Evolutionary conservation across 1,140 invertebrate species (phyloP), one percentile per base, ranked within the genome.

Genomic region (Parapsyche elsis): DNA sequence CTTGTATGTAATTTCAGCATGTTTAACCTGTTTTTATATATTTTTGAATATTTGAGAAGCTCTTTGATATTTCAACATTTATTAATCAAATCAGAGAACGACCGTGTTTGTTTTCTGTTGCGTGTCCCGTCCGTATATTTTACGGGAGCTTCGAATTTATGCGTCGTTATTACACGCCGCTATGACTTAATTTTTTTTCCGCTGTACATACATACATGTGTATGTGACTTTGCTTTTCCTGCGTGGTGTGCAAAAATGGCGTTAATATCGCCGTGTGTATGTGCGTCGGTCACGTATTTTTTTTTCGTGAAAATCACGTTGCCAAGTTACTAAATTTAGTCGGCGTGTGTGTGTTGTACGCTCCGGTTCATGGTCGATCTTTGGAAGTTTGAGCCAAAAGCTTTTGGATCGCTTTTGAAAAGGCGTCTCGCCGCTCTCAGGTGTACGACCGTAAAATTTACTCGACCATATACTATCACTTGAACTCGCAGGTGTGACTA

Each of bases 301-400:
- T 53, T 53, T 16, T 14, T 53, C 16, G 4, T 53, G 2, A 10
- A 53, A 53, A 53, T 53, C 49, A 5, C 49, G 2, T 53, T 53
- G 49, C 49, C 49, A 53, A 53, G 49, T 53, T 53, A 53, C 49
- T 53, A 53, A 53, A 53, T 53, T 53, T 53, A 53, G 12, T 38
- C 30, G 30, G 30, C 10, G 49, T 53, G 10, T 53, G 12, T 16
- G 16, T 16, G 49, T 53, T 16, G 2, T 14, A 53, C 10, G 2
- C 49, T 53, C 16, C 49, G 49, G 49, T 53, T 53, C 49, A 53
- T 53, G 49, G 49, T 53, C 49, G 49, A 53, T 53, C 1, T 53
- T 16, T 4, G 49, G 10, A 53, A 12, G 49, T 14, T 12, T 53
- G 49, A 53, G 49, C 49, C 49, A 53, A 53, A 53, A 53, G 2